Evolutionary conservation across 92 coral and sea anemone species (phyloP).

Genomic region (Meandrina meandrites): DNA sequence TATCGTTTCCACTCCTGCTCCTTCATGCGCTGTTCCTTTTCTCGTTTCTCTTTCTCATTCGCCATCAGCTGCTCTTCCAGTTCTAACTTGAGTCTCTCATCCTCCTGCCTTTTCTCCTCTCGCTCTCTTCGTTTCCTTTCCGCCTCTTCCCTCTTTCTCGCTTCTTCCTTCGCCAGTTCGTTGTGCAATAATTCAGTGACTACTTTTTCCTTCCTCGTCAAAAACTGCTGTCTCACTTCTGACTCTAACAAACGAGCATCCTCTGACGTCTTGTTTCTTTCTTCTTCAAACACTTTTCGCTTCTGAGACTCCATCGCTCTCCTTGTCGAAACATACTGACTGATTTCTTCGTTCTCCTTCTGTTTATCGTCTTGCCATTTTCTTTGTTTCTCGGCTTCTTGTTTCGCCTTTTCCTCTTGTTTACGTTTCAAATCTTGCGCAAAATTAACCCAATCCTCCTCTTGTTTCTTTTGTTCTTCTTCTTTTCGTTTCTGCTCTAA

Average conservation of each 20-base stretch:
- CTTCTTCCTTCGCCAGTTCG: slow-evolving; percentile 53
- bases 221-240: slow-evolving; percentile 42
- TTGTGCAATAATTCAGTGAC: slow-evolving; percentile 47
- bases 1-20: slow-evolving; percentile 51
- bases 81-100: slow-evolving; percentile 48
- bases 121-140: slow-evolving; percentile 27
- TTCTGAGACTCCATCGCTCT: slow-evolving; percentile 27
- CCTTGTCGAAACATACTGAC: slow-evolving; percentile 35
- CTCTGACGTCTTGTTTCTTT: slow-evolving; percentile 46
- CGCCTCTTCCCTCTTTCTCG: slow-evolving; percentile 52
- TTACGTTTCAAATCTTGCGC: slow-evolving; percentile 40
- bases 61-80: slow-evolving; percentile 55
- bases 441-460: slow-evolving; percentile 51
- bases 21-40: slow-evolving; percentile 42
- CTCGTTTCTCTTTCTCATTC: slow-evolving; percentile 60
- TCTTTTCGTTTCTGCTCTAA: slow-evolving; percentile 37
- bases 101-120: slow-evolving; percentile 54
- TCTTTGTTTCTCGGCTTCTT: slow-evolving; percentile 49
- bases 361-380: slow-evolving; percentile 62
- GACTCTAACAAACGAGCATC: slow-evolving; percentile 58
- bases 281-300: slow-evolving; percentile 35
- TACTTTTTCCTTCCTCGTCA: slow-evolving; percentile 53
- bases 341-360: slow-evolving; percentile 59
- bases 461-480: slow-evolving; percentile 37
- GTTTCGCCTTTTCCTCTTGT: slow-evolving; percentile 42